These are phyloP conservation scores for Sturnira hondurensis DNA, from an alignment of 2,113 vertebrate genomes.

Conservation along the genomic window DNA sequence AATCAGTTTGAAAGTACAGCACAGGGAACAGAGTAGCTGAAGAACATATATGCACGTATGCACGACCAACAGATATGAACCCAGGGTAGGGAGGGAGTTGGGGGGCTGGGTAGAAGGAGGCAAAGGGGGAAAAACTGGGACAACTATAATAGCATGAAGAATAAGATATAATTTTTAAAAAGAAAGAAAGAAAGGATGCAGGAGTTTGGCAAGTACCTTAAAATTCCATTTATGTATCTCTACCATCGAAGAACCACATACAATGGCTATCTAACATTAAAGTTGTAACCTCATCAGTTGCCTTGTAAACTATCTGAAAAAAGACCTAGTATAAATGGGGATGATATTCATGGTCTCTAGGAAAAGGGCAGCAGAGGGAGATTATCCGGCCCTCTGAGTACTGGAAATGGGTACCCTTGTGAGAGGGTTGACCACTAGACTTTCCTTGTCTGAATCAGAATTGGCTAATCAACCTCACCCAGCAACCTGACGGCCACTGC, in stretches of 20 bases:
- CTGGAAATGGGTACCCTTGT: background rate
- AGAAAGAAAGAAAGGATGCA: background rate
- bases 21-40: too few relatives aligned
- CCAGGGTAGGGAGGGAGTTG: too few relatives aligned
- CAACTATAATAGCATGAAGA: too few relatives aligned
- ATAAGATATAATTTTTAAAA: too few relatives aligned
- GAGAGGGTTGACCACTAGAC: background rate
- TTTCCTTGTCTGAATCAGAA: background rate
- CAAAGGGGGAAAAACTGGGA: too few relatives aligned
- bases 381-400: background rate
- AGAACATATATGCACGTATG: too few relatives aligned
- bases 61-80: too few relatives aligned
- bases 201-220: background rate
- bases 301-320: background rate
- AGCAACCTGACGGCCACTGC: background rate
- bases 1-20: background rate
- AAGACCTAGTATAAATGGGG: background rate
- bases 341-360: background rate
- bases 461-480: background rate
- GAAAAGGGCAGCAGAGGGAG: background rate
- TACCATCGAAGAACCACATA: background rate
- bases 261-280: background rate
- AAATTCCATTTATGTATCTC: background rate
- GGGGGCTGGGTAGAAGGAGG: too few relatives aligned
- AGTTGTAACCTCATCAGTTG: background rate